Evolutionary conservation across 1,140 invertebrate species (phyloP).

Genomic region (Whitmania pigra): DNA sequence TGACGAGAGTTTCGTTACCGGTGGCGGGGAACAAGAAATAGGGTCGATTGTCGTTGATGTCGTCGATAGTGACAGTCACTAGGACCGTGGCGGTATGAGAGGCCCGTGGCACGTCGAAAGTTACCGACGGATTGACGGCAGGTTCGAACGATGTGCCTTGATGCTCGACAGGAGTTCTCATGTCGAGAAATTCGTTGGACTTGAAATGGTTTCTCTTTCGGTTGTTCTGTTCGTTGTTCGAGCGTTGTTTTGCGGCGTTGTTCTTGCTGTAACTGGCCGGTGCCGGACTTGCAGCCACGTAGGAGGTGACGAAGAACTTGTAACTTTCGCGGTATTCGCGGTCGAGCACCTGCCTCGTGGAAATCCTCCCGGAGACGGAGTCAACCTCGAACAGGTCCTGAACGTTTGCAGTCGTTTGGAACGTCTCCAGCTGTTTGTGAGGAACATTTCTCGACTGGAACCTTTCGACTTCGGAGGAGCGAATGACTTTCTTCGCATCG

Average conservation of each 20-base stretch:
- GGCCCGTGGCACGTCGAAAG: not conserved
- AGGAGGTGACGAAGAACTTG: constrained; percentile 14
- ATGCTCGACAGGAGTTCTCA: not conserved
- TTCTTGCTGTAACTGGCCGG: not conserved
- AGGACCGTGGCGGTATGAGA: not conserved
- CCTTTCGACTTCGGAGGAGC: not conserved
- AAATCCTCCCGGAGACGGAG: constrained; percentile 8
- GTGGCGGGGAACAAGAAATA: constrained; percentile 19
- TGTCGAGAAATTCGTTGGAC: not conserved
- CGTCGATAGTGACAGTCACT: constrained; percentile 19
- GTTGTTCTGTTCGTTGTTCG: too few species aligned
- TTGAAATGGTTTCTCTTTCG: too few species aligned
- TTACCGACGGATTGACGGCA: not conserved
- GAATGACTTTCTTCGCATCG: not conserved
- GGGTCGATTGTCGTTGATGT: constrained; percentile 25
- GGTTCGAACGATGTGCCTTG: not conserved
- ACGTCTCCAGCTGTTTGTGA: not conserved
- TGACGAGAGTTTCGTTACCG: constrained; percentile 19
- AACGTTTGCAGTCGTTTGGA: constrained; percentile 1
- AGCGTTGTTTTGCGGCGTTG: not conserved
- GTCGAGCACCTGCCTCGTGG: constrained; percentile 20
- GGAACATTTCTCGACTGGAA: not conserved
- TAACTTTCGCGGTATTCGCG: constrained; percentile 19
- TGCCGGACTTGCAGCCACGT: not conserved
- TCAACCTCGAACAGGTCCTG: constrained; percentile 13